Evolutionary conservation across 2,888 invertebrate species (phyloP).

Genomic region (Agrotis puta): DNA sequence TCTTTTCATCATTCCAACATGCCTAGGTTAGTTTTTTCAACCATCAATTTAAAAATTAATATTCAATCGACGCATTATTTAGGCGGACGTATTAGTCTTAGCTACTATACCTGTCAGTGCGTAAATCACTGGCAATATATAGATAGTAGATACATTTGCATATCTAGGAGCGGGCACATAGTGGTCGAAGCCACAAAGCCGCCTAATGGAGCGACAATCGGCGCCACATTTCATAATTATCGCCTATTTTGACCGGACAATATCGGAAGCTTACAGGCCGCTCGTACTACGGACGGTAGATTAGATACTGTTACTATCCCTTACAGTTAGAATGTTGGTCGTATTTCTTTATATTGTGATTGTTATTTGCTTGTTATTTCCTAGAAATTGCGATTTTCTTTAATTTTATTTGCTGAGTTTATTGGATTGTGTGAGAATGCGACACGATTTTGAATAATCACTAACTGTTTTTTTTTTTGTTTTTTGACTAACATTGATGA

Average conservation of each 20-base stretch:
- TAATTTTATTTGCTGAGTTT: not conserved
- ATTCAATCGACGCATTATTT: slow-evolving; percentile 44
- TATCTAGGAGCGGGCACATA: slow-evolving; percentile 81
- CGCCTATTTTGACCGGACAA: slow-evolving; percentile 88
- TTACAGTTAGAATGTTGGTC: slow-evolving; percentile 46
- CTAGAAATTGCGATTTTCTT: not conserved
- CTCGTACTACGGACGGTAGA: slow-evolving; percentile 68
- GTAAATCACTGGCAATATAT: slow-evolving; percentile 64
- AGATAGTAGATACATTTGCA: slow-evolving; percentile 78
- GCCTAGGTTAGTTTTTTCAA: slow-evolving; percentile 51
- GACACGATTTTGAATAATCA: not conserved
- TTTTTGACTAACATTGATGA: not conserved
- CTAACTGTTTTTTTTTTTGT: not conserved
- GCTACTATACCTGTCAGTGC: slow-evolving; percentile 49
- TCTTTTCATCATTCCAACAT: not conserved
- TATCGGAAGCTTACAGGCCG: slow-evolving; percentile 81
- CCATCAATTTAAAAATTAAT: slow-evolving; percentile 33
- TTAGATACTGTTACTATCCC: slow-evolving; percentile 70
- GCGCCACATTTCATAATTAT: slow-evolving; percentile 89
- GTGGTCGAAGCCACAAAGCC: slow-evolving; percentile 83
- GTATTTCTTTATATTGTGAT: slow-evolving; percentile 36
- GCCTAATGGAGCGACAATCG: slow-evolving; percentile 88
- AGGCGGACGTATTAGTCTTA: slow-evolving; percentile 49
- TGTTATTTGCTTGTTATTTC: slow-evolving; percentile 7
- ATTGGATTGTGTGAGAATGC: not conserved